Evolutionary conservation across 1,140 invertebrate species (phyloP).

Genomic region (Aphelinus atriplicis): DNA sequence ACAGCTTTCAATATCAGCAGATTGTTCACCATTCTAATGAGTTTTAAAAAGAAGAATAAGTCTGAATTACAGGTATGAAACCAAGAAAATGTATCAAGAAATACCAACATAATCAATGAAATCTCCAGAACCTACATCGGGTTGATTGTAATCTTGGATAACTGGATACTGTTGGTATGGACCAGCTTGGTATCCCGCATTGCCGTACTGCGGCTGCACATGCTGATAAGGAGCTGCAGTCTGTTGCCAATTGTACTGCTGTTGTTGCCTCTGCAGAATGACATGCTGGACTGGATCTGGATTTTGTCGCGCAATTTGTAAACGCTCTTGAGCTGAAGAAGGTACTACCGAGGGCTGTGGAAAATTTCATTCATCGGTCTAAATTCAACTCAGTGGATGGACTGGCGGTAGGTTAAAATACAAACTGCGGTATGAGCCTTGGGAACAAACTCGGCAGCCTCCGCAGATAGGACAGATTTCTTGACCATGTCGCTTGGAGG

Average conservation of each 20-base stretch:
- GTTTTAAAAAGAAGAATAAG: conserved; percentile 16
- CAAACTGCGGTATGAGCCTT: conserved; percentile 39
- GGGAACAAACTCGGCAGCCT: conserved; percentile 56
- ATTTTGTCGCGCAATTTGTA: conserved; percentile 45
- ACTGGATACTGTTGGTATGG: conserved; percentile 39
- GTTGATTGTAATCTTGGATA: conserved; percentile 44
- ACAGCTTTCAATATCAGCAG: conserved; percentile 40
- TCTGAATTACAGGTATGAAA: too few species aligned
- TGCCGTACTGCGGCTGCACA: conserved; percentile 39
- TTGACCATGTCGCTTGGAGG: conserved; percentile 45
- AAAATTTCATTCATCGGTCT: too few species aligned
- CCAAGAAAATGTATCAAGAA: too few species aligned
- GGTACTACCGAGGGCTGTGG: not conserved
- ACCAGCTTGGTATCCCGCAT: conserved; percentile 33
- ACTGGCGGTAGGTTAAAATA: conserved; percentile 4
- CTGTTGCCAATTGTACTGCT: conserved; percentile 36
- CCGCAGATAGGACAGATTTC: conserved; percentile 51
- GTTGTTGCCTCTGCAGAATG: conserved; percentile 32
- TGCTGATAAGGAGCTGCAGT: conserved; percentile 30
- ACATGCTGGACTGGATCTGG: conserved; percentile 28
- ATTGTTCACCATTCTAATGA: conserved; percentile 37
- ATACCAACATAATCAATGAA: conserved; percentile 36
- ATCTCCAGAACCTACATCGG: conserved; percentile 47
- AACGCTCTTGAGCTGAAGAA: conserved; percentile 48
- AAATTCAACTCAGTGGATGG: too few species aligned